phyloP scores from a whole-genome alignment of 2,797 vertebrate species.

The Enteromius thamalakanensis region DNA sequence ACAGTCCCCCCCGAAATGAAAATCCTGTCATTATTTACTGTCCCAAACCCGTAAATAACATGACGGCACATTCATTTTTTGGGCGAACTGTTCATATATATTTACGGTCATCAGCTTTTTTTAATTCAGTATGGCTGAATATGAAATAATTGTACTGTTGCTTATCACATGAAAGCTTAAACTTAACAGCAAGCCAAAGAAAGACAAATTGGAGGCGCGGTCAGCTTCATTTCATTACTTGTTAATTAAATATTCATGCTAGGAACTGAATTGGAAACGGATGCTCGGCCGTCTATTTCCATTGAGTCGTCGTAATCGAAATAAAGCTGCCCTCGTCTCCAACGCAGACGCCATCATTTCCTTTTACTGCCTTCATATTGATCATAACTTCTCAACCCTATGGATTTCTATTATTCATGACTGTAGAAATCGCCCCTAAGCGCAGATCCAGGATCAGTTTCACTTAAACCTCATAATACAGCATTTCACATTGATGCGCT shows the following conservation, averaged over 20 bases:
- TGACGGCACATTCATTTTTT: conserved; percentile 12
- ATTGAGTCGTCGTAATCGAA: conserved; percentile 31
- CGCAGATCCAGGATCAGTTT: conserved; percentile 55
- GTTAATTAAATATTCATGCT: conserved; percentile 7
- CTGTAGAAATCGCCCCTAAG: conserved; percentile 59
- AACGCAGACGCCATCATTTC: conserved; percentile 51
- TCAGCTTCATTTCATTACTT: conserved; percentile 35
- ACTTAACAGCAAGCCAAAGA: conserved; percentile 29
- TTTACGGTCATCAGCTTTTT: conserved; percentile 22
- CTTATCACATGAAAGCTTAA: conserved; percentile 49
- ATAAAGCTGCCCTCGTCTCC: conserved; percentile 54
- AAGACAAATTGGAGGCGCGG: conserved; percentile 53
- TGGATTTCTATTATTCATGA: conserved; percentile 58
- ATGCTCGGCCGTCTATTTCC: conserved; percentile 35
- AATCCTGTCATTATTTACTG: conserved; percentile 21
- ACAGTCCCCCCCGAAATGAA: background rate
- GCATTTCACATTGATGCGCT: background rate
- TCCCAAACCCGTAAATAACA: background rate
- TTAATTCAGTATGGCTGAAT: conserved; percentile 40
- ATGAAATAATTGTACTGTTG: conserved; percentile 34
- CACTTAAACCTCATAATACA: background rate
- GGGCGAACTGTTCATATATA: background rate
- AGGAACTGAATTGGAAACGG: conserved; percentile 47
- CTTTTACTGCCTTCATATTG: conserved; percentile 47
- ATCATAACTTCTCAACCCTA: conserved; percentile 56